Evolutionary conservation across 2,113 vertebrate species (phyloP).

Genomic region (Colistium nudipinnis): DNA sequence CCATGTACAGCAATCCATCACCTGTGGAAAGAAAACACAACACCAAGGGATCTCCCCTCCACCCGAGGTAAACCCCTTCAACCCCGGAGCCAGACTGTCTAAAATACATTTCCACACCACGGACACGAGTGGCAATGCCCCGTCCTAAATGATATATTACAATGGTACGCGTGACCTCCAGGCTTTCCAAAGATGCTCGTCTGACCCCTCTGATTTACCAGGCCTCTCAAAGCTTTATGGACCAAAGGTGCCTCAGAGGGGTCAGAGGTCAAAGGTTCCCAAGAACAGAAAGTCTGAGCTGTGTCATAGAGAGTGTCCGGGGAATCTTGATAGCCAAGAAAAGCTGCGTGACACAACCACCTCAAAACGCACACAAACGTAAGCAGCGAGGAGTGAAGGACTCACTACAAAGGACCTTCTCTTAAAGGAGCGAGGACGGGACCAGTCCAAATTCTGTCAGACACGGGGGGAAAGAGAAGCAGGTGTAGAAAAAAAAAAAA

Average conservation of each 20-base stretch:
- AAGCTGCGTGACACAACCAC: constrained; percentile 26
- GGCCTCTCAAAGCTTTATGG: not conserved
- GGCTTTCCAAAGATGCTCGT: not conserved
- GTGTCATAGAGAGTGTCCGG: not conserved
- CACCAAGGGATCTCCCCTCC: constrained; percentile 29
- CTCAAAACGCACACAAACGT: constrained; percentile 40
- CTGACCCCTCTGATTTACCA: constrained; percentile 25
- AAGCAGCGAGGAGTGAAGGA: constrained; percentile 50
- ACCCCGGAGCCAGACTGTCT: too few relatives aligned
- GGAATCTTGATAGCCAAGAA: constrained; percentile 8
- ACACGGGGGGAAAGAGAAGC: constrained; percentile 54
- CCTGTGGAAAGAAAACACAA: constrained; percentile 41
- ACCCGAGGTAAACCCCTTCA: constrained; percentile 30
- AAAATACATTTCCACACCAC: too few relatives aligned
- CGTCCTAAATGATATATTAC: not conserved
- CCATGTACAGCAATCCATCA: constrained; percentile 34
- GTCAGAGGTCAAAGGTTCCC: constrained; percentile 22
- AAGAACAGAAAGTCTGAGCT: not conserved
- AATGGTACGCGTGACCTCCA: not conserved
- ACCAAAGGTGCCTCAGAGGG: constrained; percentile 7
- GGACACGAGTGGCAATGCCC: not conserved
- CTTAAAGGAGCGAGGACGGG: constrained; percentile 69
- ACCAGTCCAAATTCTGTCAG: constrained; percentile 76
- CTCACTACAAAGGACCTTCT: constrained; percentile 82
- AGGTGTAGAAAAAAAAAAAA: constrained; percentile 40